Base-by-base conservation (phyloP, 2,888 invertebrate species). In the Helobdella robusta region DNA sequence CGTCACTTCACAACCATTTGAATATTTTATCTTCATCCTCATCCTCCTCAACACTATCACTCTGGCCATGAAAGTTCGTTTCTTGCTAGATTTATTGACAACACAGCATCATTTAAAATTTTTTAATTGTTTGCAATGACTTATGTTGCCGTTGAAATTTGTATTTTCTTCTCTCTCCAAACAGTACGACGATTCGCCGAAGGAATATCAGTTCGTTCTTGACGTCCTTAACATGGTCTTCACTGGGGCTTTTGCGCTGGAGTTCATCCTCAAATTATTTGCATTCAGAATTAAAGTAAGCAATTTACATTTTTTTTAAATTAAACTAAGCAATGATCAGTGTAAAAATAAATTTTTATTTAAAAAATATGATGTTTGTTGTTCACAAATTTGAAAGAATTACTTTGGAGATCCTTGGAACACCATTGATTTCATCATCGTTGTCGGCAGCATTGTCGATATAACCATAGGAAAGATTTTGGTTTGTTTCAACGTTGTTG, bases 1-100 rank as follows among this genome's bases (percentile, higher is more conserved):
- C 79, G 97, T 99, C 59, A 99, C 98, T 46, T 98, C 98, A 34
- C 90, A 91, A 77, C 62, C 35, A 1, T 98, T 99, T 81, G 98
- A 99, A 81, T 98, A 97, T 79, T 89, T 91, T 59, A 97, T 99
- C 77, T 98, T 99, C 82, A 87, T 89, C 52, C 84, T 98, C 71
- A 99, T 99, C 81, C 88, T 98, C 86, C 88, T 94, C 79, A 98
- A 98, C 81, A 98, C 98, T 1, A 87, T 98, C 68, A 91, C 94
- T 0, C 84, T 98, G 66, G 97, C 95, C 2, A 95, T 97, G 94
- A 95, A 81, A 79, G 82, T 83, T 73, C 70, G 73, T 66, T n/a
- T 15, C 11, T 18, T n/a, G n/a, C n/a, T n/a, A n/a, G n/a, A n/a
- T n/a, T n/a, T n/a, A n/a, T n/a, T n/a, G n/a, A n/a, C n/a, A n/a